Evolutionary conservation across 2,888 invertebrate genomes (phyloP).

Genomic region (Beris morrisii): DNA sequence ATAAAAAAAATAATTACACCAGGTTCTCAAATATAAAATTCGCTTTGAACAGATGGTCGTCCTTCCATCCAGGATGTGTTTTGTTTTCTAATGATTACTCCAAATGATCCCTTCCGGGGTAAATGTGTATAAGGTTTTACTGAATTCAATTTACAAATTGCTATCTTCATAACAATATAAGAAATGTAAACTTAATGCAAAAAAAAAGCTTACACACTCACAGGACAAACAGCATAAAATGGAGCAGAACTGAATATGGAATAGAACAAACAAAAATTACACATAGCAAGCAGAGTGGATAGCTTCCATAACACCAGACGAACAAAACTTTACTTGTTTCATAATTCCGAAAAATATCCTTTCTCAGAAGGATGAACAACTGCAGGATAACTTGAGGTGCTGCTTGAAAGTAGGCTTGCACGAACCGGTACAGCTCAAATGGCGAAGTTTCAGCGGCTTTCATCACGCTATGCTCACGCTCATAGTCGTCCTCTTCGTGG

Average conservation of each 20-base stretch:
- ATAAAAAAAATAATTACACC: too few relatives aligned
- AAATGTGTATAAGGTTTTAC: too few relatives aligned
- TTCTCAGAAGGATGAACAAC: slow-evolving; percentile 65
- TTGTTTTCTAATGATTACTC: too few relatives aligned
- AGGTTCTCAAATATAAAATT: too few relatives aligned
- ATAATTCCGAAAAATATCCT: slow-evolving; percentile 60
- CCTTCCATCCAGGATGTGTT: too few relatives aligned
- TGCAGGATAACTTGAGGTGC: slow-evolving; percentile 72
- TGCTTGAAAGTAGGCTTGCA: slow-evolving; percentile 77
- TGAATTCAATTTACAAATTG: too few relatives aligned
- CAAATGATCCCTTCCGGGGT: too few relatives aligned
- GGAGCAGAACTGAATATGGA: neutral
- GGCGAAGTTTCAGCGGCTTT: slow-evolving; percentile 66
- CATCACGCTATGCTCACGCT: slow-evolving; percentile 63
- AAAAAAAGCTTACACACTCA: too few relatives aligned
- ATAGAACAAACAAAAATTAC: neutral
- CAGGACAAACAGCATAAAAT: too few relatives aligned
- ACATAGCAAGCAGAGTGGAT: neutral
- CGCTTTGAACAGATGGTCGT: too few relatives aligned
- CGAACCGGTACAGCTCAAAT: slow-evolving; percentile 75
- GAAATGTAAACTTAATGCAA: too few relatives aligned
- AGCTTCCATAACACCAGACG: neutral
- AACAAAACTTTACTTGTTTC: slow-evolving; percentile 63
- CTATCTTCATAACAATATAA: too few relatives aligned
- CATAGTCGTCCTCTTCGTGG: slow-evolving; percentile 60